phyloP scores from a whole-genome alignment of 1,140 invertebrate genomes.

The Doryteuthis pealeii region DNA sequence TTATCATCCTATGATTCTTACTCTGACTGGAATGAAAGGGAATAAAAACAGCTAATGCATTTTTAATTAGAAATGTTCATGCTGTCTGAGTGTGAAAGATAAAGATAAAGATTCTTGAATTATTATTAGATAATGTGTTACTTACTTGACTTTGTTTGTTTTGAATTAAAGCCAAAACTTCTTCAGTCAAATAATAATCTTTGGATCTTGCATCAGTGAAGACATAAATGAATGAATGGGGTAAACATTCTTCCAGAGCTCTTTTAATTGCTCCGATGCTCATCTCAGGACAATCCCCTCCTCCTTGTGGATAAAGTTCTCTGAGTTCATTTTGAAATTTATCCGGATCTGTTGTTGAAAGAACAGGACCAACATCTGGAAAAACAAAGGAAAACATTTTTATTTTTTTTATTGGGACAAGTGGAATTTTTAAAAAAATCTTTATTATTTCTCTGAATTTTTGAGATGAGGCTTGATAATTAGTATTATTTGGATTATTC shows the following conservation, averaged over 20 bases:
- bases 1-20: no score
- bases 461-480: no score
- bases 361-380: constrained; percentile 68
- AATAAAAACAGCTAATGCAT: no score
- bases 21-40: no score
- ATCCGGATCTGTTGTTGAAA: constrained; percentile 66
- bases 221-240: constrained; percentile 74
- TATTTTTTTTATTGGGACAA: no score
- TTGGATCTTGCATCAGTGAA: constrained; percentile 76
- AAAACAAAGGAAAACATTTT: constrained; percentile 18
- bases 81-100: no score
- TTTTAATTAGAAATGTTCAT: no score
- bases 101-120: no score
- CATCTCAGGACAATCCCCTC: constrained; percentile 77
- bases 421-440: not conserved
- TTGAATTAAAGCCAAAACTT: constrained; percentile 70
- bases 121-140: no score
- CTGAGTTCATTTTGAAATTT: constrained; percentile 66
- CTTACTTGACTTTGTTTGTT: constrained; percentile 72
- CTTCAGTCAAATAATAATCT: constrained; percentile 67
- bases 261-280: constrained; percentile 68
- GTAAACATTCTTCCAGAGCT: constrained; percentile 69
- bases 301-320: constrained; percentile 68
- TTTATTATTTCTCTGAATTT: not conserved
- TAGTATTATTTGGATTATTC: no score